Evolutionary conservation across 2,113 vertebrate species (phyloP).

Genomic region (Rhinolophus ferrumequinum): DNA sequence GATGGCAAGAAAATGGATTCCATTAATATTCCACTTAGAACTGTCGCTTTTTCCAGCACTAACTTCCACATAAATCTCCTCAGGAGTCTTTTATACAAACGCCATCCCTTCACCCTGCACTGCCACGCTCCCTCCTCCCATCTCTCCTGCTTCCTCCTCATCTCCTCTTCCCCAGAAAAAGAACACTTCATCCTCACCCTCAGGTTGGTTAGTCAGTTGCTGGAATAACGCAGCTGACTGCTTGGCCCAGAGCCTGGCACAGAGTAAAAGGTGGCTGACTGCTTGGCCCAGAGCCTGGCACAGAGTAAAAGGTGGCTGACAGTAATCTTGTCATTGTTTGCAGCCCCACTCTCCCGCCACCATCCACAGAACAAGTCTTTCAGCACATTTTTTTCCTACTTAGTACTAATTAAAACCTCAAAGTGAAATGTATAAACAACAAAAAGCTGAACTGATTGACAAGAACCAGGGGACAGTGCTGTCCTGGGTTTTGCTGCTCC

Average conservation of each 20-base stretch:
- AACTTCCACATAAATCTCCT: slow-evolving; percentile 82
- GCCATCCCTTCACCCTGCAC: slow-evolving; percentile 46
- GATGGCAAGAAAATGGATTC: slow-evolving; percentile 84
- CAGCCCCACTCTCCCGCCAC: background rate
- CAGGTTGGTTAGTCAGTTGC: background rate
- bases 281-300: background rate
- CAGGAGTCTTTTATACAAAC: slow-evolving; percentile 78
- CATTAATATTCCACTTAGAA: slow-evolving; percentile 83
- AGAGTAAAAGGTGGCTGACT: background rate
- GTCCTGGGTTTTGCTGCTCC: too few species aligned
- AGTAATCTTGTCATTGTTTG: background rate
- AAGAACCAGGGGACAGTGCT: accelerated
- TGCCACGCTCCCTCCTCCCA: background rate
- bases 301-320: background rate
- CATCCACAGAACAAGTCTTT: slow-evolving; percentile 33
- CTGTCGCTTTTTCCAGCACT: slow-evolving; percentile 69
- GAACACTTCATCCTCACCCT: background rate
- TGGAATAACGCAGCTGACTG: accelerated
- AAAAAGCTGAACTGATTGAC: background rate
- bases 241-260: background rate
- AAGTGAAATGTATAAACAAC: background rate
- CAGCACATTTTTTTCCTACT: background rate
- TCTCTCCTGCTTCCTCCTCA: background rate
- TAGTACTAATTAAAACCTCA: slow-evolving; percentile 50
- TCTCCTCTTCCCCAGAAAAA: background rate